Base-by-base conservation (phyloP, 2,888 invertebrate genomes). In the Nymphalis c-album region DNA sequence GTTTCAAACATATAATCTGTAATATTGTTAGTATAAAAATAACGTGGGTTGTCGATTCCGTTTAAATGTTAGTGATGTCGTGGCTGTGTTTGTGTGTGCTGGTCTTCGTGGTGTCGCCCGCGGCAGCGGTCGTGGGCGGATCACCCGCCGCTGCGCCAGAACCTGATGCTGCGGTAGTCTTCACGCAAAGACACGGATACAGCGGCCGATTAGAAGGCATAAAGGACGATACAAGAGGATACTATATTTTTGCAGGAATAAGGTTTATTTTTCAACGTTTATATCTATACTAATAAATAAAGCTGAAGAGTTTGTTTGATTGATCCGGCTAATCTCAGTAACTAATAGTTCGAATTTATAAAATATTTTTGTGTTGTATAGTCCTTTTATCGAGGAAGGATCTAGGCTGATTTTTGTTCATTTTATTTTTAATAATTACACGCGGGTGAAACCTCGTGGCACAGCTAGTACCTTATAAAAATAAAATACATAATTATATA, bases 171-270 rank as follows among this genome's bases (percentile, higher is more conserved):
- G 96, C 96, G 0, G 94, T 95, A 1, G 94, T 96, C 0, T 95
- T 95, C 79, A 92, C 94, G 0, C 93, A 94, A 74, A 93, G 93
- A 74, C 93, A 94, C 66, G 94, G 94, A 51, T 93, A 92, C 55
- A 93, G 94, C 75, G 94, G 95, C 0, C 92, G 94, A 40, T 84
- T 96, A 40, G 93, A 94, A 76, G 96, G 96, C 18, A 83, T 91
- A 66, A 93, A 94, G 74, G 94, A 96, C 79, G 85, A 90, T 10
- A 85, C 84, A 2, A 92, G 92, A 5, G 94, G 94, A 73, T 94
- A 95, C 79, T 96, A 96, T 74, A 94, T 94, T 31, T 97, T 96
- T 78, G 92, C 94, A 68, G 97, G 97, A 2, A 93, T 97, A 71
- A 93, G 95, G 84, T 97, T 57, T 57, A 17, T 35, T 26, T 31